A percentile compares a stretch with the other conserved stretches of the same genome.
Evolutionary conservation across 1,140 invertebrate species (phyloP).

Genomic region (Ladona fulva): DNA sequence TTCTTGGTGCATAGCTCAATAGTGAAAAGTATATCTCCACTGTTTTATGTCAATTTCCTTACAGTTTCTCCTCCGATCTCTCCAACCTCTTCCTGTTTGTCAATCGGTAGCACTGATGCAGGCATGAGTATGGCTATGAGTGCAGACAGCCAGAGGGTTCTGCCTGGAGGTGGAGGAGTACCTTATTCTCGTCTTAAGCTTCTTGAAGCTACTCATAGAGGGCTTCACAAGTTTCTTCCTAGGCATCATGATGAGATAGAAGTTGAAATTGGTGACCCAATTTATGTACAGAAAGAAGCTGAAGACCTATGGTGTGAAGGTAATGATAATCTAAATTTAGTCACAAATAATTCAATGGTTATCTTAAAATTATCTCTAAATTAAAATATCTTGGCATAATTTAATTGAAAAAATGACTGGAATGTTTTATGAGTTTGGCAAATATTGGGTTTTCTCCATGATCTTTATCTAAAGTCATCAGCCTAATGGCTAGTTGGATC

Average conservation of each 20-base stretch:
- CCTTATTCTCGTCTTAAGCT: slow-evolving; percentile 72
- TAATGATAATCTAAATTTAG: slow-evolving; percentile 25
- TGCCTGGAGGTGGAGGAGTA: slow-evolving; percentile 22
- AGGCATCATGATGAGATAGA: slow-evolving; percentile 91
- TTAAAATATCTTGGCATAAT: too few relatives aligned
- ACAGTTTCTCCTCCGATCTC: neutral
- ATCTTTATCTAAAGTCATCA: too few relatives aligned
- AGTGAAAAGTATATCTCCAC: neutral
- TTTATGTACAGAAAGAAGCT: slow-evolving; percentile 92
- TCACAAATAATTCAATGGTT: too few relatives aligned
- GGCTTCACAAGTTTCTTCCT: slow-evolving; percentile 90
- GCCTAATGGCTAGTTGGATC: too few relatives aligned
- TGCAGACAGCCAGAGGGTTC: neutral
- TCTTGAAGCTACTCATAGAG: slow-evolving; percentile 89
- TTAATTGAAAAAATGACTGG: too few relatives aligned
- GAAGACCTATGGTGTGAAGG: slow-evolving; percentile 98
- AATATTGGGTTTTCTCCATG: too few relatives aligned
- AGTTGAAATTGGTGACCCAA: slow-evolving; percentile 92
- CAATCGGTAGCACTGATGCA: slow-evolving; percentile 12
- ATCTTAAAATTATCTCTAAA: too few relatives aligned
- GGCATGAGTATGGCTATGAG: neutral
- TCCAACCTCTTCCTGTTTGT: slow-evolving; percentile 17
- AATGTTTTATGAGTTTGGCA: too few relatives aligned
- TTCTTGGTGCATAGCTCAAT: neutral
- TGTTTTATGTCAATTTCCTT: neutral